These are phyloP conservation scores for Porphyrio hochstetteri DNA, from an alignment of 2,113 vertebrate genomes.

Conservation along the genomic window DNA sequence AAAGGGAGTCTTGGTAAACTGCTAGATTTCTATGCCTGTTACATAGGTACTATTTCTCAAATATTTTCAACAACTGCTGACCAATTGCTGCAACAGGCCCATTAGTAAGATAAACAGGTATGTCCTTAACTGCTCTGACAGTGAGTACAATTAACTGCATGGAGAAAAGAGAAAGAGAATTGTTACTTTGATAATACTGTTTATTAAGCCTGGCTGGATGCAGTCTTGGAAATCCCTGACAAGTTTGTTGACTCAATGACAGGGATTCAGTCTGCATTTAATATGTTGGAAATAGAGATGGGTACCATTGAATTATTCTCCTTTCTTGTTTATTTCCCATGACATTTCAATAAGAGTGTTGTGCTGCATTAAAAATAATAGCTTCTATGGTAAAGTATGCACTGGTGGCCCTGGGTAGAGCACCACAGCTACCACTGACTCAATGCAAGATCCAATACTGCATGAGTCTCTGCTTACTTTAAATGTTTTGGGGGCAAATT, in stretches of 20 bases:
- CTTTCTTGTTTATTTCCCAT: not conserved
- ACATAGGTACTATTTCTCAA: not conserved
- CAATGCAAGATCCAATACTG: not conserved
- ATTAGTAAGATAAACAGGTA: not conserved
- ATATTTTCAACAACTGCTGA: not conserved
- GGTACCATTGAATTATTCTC: not conserved
- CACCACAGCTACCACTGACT: not conserved
- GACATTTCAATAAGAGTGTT: not conserved
- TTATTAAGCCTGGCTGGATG: not conserved
- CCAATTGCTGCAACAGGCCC: not conserved
- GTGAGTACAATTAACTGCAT: not conserved
- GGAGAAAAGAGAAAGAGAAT: not conserved
- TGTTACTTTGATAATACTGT: not conserved
- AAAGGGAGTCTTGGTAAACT: not conserved
- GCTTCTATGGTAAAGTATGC: not conserved
- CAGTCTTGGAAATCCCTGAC: not conserved
- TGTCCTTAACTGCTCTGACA: not conserved
- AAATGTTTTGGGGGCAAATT: rapidly evolving
- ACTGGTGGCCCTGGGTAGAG: not conserved
- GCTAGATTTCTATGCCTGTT: not conserved
- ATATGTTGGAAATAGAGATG: not conserved
- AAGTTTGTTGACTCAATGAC: not conserved
- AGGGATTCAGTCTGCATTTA: not conserved
- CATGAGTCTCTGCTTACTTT: not conserved
- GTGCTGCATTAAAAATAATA: not conserved